Evolutionary conservation across 2,113 vertebrate species (phyloP).

Genomic region (Thryonomys swinderianus): DNA sequence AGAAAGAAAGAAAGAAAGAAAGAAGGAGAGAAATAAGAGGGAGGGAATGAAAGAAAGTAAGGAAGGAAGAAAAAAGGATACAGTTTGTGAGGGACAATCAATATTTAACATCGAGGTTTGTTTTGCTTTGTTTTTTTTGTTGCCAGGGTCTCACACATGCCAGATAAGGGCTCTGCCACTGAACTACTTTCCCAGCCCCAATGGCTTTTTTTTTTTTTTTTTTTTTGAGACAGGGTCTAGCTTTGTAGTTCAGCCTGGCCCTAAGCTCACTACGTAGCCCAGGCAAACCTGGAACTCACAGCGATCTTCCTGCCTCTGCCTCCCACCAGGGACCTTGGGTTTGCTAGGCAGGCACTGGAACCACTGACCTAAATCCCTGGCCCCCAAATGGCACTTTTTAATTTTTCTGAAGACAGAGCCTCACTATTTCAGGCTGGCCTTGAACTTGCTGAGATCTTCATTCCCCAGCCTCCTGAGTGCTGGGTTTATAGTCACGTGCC

Average conservation of each 20-base stretch:
- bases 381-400: not conserved
- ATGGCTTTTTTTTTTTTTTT: not conserved
- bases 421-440: not conserved
- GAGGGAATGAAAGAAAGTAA: no score
- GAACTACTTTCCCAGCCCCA: not conserved
- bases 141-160: not conserved
- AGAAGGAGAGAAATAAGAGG: no score
- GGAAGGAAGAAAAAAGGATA: conserved; percentile 11
- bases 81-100: not conserved
- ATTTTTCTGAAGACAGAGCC: not conserved
- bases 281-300: no score
- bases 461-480: not conserved
- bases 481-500: not conserved
- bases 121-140: not conserved
- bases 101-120: not conserved
- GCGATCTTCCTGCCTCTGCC: no score
- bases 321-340: no score
- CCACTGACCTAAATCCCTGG: no score
- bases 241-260: no score
- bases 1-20: no score
- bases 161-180: not conserved
- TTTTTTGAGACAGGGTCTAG: no score
- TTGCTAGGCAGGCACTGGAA: no score
- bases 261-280: no score
- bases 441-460: not conserved